Percentiles rank a stretch among this genome's conserved stretches.
Conservation (phyloP, 1,140 invertebrate genomes). For the Euwallacea similis region DNA sequence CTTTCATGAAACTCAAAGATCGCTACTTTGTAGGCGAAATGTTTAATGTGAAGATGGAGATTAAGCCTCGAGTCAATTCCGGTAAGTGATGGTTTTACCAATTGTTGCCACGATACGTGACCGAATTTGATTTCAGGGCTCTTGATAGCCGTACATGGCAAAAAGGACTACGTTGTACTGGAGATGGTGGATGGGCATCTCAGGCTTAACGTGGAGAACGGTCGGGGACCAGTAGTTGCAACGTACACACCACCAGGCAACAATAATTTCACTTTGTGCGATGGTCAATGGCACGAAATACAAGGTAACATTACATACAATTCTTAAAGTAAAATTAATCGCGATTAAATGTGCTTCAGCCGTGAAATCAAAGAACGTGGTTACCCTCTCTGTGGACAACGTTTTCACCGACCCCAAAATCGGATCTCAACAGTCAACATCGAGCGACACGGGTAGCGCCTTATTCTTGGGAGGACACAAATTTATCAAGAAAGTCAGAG, state of each 20-base stretch:
- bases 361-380: slow-evolving; percentile 80
- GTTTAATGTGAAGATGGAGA: slow-evolving; percentile 81
- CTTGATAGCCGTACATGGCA: slow-evolving; percentile 79
- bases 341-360: slow-evolving; percentile 60
- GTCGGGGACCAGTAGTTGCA: slow-evolving; percentile 75
- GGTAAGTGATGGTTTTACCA: slow-evolving; percentile 17
- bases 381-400: slow-evolving; percentile 80
- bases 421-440: slow-evolving; percentile 64
- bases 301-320: slow-evolving; percentile 62
- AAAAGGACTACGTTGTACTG: slow-evolving; percentile 79
- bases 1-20: slow-evolving; percentile 54
- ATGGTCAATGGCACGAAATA: slow-evolving; percentile 92
- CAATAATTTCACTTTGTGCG: slow-evolving; percentile 81
- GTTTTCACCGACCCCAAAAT: slow-evolving; percentile 66
- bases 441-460: slow-evolving; percentile 80
- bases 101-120: neutral
- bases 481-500: slow-evolving; percentile 59
- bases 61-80: slow-evolving; percentile 81
- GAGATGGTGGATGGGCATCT: slow-evolving; percentile 86
- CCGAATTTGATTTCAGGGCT: slow-evolving; percentile 59
- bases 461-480: slow-evolving; percentile 89
- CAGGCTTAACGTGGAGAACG: slow-evolving; percentile 82
- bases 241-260: slow-evolving; percentile 70
- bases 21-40: slow-evolving; percentile 66
- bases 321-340: neutral